phyloP scores from a whole-genome alignment of 2,113 vertebrate genomes.

The Neofelis nebulosa region DNA sequence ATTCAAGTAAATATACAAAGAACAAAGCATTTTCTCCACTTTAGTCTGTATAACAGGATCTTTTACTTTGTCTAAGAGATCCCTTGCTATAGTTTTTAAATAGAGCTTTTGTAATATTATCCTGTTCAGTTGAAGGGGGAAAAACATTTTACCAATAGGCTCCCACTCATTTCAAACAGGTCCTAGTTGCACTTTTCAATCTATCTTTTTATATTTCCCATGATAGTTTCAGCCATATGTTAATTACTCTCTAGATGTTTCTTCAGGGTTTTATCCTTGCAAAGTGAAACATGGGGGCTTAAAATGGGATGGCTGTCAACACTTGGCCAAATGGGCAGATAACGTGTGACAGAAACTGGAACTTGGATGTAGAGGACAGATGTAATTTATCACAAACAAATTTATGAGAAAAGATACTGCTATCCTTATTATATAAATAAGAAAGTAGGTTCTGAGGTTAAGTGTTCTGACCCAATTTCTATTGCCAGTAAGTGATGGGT shows the following conservation, averaged over 20 bases:
- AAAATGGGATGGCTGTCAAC: not conserved
- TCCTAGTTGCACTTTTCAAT: slow-evolving; percentile 62
- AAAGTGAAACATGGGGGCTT: slow-evolving; percentile 37
- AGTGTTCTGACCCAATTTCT: not conserved
- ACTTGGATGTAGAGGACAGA: not conserved
- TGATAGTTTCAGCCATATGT: slow-evolving; percentile 51
- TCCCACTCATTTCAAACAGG: slow-evolving; percentile 52
- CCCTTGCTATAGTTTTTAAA: slow-evolving; percentile 34
- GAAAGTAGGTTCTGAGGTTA: not conserved
- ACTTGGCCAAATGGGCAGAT: not conserved
- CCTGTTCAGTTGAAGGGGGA: not conserved
- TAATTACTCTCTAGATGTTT: slow-evolving; percentile 71
- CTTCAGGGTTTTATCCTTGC: slow-evolving; percentile 47
- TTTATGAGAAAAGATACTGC: not conserved
- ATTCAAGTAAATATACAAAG: slow-evolving; percentile 50
- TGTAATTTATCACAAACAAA: not conserved
- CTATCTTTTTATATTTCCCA: slow-evolving; percentile 50
- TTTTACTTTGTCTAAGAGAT: not conserved
- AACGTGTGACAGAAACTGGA: not conserved
- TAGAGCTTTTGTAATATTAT: slow-evolving; percentile 40
- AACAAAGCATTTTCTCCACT: slow-evolving; percentile 18
- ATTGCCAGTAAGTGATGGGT: not conserved
- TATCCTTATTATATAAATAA: not conserved
- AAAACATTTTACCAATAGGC: slow-evolving; percentile 6
- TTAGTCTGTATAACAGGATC: not conserved